Percentiles rank a stretch among this genome's conserved stretches.
Evolutionary conservation across 2,797 vertebrate species (phyloP).

Genomic region (Helicolenus hilgendorfi): DNA sequence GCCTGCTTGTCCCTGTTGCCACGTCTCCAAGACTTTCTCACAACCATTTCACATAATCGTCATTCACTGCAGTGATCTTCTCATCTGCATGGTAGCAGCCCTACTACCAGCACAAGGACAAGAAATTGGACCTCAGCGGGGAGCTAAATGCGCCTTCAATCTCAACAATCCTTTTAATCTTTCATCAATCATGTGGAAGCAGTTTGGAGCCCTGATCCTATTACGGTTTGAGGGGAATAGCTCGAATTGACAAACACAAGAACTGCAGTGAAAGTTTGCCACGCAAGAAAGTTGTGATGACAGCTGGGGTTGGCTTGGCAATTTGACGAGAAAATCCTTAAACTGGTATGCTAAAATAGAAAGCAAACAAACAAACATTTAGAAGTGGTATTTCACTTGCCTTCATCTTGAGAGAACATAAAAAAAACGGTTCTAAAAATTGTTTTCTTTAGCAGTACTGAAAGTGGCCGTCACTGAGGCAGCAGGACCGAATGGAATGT

Average conservation of each 20-base stretch:
- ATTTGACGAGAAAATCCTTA: slow-evolving; percentile 74
- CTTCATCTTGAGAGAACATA: slow-evolving; percentile 49
- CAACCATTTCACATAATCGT: slow-evolving; percentile 74
- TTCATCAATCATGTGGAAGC: slow-evolving; percentile 91
- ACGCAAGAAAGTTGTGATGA: slow-evolving; percentile 74
- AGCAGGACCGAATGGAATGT: slow-evolving; percentile 42
- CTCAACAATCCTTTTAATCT: slow-evolving; percentile 92
- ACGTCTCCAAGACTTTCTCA: slow-evolving; percentile 60
- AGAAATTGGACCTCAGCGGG: slow-evolving; percentile 87
- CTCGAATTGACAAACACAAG: slow-evolving; percentile 82
- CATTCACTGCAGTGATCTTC: slow-evolving; percentile 75
- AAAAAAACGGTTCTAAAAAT: slow-evolving; percentile 36
- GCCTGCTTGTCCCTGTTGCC: slow-evolving; percentile 65
- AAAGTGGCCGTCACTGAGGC: slow-evolving; percentile 37
- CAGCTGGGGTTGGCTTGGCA: slow-evolving; percentile 63
- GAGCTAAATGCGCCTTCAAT: slow-evolving; percentile 90
- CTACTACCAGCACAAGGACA: slow-evolving; percentile 70
- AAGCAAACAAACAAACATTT: slow-evolving; percentile 78
- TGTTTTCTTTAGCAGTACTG: slow-evolving; percentile 34
- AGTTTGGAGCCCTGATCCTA: slow-evolving; percentile 85
- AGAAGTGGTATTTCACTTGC: slow-evolving; percentile 59
- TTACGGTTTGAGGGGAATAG: slow-evolving; percentile 85
- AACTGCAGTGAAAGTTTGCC: slow-evolving; percentile 80
- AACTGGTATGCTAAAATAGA: slow-evolving; percentile 55
- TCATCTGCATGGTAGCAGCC: slow-evolving; percentile 87